A percentile compares a stretch with the other conserved stretches of the same genome.
Evolutionary conservation across 1,140 invertebrate genomes (phyloP).

Genomic region (Geopemphigus sp.): DNA sequence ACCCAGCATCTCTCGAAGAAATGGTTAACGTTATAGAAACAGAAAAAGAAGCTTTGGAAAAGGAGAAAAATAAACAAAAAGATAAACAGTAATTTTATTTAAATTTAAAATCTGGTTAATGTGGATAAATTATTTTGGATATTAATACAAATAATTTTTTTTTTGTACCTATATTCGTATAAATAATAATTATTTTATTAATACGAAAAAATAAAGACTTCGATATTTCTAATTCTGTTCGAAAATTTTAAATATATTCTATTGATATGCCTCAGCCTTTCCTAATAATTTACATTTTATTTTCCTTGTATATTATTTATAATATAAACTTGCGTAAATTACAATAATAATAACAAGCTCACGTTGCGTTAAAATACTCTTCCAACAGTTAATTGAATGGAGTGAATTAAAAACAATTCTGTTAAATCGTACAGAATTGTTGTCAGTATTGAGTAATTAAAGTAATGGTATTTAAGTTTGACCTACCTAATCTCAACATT

Average conservation of each 20-base stretch:
- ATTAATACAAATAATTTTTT: conserved; percentile 16
- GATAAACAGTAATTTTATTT: conserved; percentile 41
- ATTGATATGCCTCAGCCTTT: neutral
- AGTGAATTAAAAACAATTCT: no score
- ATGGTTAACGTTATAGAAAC: conserved; percentile 46
- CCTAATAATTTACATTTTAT: no score
- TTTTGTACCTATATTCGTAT: neutral
- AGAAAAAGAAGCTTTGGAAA: conserved; percentile 47
- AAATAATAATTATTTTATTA: neutral
- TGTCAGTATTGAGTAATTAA: no score
- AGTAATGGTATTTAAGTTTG: no score
- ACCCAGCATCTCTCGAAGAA: conserved; percentile 35
- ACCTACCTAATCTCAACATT: no score
- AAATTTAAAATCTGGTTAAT: conserved; percentile 7
- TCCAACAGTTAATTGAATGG: no score
- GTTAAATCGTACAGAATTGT: no score
- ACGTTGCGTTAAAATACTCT: no score
- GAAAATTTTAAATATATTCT: neutral
- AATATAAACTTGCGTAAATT: no score
- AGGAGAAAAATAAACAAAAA: conserved; percentile 47
- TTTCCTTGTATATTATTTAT: no score
- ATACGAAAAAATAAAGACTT: neutral
- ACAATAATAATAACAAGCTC: no score
- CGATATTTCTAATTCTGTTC: neutral
- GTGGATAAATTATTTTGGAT: neutral